Evolutionary conservation across 2,888 invertebrate genomes (phyloP).

Genomic region (Argyra leucocephala): DNA sequence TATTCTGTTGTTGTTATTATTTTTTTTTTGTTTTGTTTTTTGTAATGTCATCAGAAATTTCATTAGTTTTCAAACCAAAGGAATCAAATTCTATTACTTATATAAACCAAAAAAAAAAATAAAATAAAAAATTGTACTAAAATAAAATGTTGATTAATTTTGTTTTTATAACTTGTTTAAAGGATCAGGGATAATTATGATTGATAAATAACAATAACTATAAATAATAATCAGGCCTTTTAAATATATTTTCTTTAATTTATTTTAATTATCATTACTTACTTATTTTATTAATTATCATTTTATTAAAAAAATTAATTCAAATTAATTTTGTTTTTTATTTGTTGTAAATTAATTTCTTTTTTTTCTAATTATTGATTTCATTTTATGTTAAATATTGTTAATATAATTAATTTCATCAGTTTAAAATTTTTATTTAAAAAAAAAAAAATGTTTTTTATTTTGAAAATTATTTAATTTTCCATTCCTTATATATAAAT

Average conservation of each 20-base stretch:
- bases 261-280: neutral
- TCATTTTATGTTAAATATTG: slow-evolving; percentile 13
- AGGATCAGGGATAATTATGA: slow-evolving; percentile 1
- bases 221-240: neutral
- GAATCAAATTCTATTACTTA: too few relatives aligned
- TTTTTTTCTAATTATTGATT: neutral
- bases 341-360: neutral
- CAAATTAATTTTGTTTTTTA: neutral
- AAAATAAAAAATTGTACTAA: too few relatives aligned
- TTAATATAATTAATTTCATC: neutral
- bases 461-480: slow-evolving; percentile 18
- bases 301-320: too few relatives aligned
- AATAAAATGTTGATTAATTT: neutral
- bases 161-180: neutral
- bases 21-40: neutral
- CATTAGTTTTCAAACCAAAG: too few relatives aligned
- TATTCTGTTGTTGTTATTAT: too few relatives aligned
- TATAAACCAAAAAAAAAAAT: too few relatives aligned
- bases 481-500: slow-evolving; percentile 22
- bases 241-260: neutral
- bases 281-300: neutral
- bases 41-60: slow-evolving; percentile 13
- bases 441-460: slow-evolving; percentile 14
- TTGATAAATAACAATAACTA: neutral
- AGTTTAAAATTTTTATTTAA: neutral